These are phyloP conservation scores for Mobula birostris DNA, from an alignment of 2,113 vertebrate species.

Conservation along the genomic window DNA sequence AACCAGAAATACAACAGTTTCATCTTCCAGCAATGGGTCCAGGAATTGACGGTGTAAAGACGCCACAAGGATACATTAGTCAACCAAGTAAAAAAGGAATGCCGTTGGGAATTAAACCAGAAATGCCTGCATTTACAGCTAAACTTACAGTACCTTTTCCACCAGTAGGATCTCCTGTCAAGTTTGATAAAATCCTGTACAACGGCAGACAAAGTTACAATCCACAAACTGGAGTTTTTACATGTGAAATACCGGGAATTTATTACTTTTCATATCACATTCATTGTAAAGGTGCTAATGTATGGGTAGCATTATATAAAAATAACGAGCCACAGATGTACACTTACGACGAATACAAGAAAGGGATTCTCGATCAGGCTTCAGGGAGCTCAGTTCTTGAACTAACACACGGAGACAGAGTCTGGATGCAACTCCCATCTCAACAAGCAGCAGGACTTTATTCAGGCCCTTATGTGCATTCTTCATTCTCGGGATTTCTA, in stretches of 20 bases:
- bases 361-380: constrained; percentile 91
- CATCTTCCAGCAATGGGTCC: constrained; percentile 65
- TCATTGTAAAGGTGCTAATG: constrained; percentile 89
- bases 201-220: constrained; percentile 93
- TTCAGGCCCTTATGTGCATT: constrained; percentile 88
- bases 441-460: constrained; percentile 95
- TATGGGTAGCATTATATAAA: constrained; percentile 92
- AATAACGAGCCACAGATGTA: constrained; percentile 96
- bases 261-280: constrained; percentile 95
- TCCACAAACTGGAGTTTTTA: constrained; percentile 84
- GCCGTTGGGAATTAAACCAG: constrained; percentile 48
- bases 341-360: constrained; percentile 94
- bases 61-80: constrained; percentile 64
- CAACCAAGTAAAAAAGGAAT: constrained; percentile 61
- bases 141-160: constrained; percentile 87
- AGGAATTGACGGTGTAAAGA: constrained; percentile 61
- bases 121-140: constrained; percentile 87
- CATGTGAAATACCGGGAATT: constrained; percentile 82
- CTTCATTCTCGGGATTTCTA: constrained; percentile 94
- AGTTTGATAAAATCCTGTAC: constrained; percentile 90
- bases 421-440: constrained; percentile 86
- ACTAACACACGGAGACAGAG: constrained; percentile 74
- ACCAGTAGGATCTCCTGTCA: constrained; percentile 75
- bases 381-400: constrained; percentile 88
- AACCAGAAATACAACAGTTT: constrained; percentile 67